These are phyloP conservation scores for Bucorvus abyssinicus DNA, from an alignment of 2,797 vertebrate species.

Conservation along the genomic window DNA sequence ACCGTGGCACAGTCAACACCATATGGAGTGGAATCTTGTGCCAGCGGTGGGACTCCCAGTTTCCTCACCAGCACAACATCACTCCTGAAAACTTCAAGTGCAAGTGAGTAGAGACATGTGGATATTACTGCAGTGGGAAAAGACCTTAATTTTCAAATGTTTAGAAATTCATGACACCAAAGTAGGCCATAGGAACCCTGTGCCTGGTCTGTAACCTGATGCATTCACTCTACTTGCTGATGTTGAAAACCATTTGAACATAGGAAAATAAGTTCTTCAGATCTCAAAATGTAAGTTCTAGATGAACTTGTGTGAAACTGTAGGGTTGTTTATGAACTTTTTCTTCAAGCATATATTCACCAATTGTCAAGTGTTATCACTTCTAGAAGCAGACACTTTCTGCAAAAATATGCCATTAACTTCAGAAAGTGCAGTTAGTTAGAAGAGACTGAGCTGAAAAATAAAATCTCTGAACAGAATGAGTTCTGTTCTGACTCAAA, in stretches of 20 bases:
- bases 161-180: not conserved
- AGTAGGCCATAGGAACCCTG: not conserved
- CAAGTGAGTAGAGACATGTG: constrained; percentile 85
- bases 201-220: not conserved
- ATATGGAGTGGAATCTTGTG: constrained; percentile 87
- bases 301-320: not conserved
- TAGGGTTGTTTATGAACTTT: not conserved
- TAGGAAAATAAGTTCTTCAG: not conserved
- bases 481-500: too few relatives aligned
- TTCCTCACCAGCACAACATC: constrained; percentile 92
- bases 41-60: constrained; percentile 93
- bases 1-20: constrained; percentile 83
- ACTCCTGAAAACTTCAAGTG: constrained; percentile 91
- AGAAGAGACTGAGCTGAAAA: too few relatives aligned
- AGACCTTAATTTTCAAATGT: not conserved
- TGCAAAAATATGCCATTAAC: too few relatives aligned
- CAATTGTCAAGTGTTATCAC: too few relatives aligned
- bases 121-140: not conserved
- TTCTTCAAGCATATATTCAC: not conserved
- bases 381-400: too few relatives aligned
- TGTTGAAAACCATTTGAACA: not conserved
- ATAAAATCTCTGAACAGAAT: too few relatives aligned
- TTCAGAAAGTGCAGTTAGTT: too few relatives aligned
- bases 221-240: not conserved
- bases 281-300: not conserved